Percentiles rank a stretch among this genome's conserved stretches.
Evolutionary conservation across 1,140 invertebrate genomes (phyloP).

Genomic region (Drosophila arawakana): DNA sequence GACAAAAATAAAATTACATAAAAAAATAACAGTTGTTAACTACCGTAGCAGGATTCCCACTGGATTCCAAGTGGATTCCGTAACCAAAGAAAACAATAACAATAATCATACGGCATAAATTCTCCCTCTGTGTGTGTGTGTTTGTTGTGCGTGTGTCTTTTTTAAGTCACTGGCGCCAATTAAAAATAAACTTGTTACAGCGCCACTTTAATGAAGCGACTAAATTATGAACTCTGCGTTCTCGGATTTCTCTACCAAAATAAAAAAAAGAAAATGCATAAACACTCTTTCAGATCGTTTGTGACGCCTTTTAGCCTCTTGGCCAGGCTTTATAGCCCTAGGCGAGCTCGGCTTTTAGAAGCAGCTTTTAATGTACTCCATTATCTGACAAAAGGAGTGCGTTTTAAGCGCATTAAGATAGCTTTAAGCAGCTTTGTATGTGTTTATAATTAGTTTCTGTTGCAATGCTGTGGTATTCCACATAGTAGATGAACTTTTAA

Average conservation of each 20-base stretch:
- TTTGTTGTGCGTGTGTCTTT: no score
- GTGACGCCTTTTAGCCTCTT: conserved; percentile 13
- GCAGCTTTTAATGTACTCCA: conserved; percentile 20
- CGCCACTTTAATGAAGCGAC: conserved; percentile 75
- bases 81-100: conserved; percentile 7
- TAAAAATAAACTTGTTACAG: conserved; percentile 81
- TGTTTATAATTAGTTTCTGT: conserved; percentile 3
- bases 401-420: conserved; percentile 15
- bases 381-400: conserved; percentile 6
- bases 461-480: background rate
- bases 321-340: conserved; percentile 12
- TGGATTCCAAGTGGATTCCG: conserved; percentile 1
- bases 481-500: background rate
- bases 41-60: conserved; percentile 53
- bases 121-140: conserved; percentile 9
- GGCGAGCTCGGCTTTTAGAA: conserved; percentile 26
- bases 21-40: conserved; percentile 82
- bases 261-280: background rate
- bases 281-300: conserved; percentile 6
- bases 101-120: conserved; percentile 63
- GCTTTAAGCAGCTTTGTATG: no score
- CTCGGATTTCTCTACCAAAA: background rate
- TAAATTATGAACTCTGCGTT: conserved; percentile 40
- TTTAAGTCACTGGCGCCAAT: conserved; percentile 64
- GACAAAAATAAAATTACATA: conserved; percentile 83